phyloP scores from a whole-genome alignment of 2,113 vertebrate genomes.

The Amia ocellicauda region DNA sequence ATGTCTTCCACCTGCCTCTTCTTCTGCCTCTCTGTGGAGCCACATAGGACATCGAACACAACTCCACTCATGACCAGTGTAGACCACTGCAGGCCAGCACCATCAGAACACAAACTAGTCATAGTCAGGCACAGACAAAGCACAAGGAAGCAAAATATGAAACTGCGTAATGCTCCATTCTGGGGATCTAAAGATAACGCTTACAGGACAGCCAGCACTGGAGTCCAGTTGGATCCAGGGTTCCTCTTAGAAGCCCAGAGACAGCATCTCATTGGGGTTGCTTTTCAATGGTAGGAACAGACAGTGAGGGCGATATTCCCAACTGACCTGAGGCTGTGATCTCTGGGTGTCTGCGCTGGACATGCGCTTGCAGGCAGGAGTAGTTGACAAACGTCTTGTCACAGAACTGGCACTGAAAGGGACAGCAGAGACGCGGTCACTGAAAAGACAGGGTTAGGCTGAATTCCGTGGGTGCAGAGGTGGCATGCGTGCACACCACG shows the following conservation, averaged over 20 bases:
- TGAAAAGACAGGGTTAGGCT: background rate
- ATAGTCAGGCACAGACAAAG: too few relatives aligned
- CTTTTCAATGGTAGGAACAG: background rate
- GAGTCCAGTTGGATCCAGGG: too few relatives aligned
- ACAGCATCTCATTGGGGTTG: too few relatives aligned
- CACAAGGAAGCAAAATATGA: too few relatives aligned
- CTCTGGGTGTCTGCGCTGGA: constrained; percentile 55
- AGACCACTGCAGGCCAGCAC: too few relatives aligned
- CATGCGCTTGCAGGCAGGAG: constrained; percentile 60
- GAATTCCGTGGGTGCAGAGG: background rate
- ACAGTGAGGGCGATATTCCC: background rate
- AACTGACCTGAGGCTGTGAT: constrained; percentile 47
- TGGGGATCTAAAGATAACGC: too few relatives aligned
- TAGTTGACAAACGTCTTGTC: constrained; percentile 67
- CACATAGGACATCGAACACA: constrained; percentile 12
- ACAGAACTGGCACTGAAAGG: constrained; percentile 64
- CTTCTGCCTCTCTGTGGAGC: constrained; percentile 52
- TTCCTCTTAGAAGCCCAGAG: too few relatives aligned
- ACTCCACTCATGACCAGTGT: too few relatives aligned
- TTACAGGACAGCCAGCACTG: too few relatives aligned
- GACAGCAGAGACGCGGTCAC: constrained; percentile 1
- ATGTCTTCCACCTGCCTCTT: constrained; percentile 48
- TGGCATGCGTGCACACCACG: background rate
- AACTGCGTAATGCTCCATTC: too few relatives aligned
- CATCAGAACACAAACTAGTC: too few relatives aligned